phyloP scores from a whole-genome alignment of 2,113 vertebrate species.

The Chloebia gouldiae region DNA sequence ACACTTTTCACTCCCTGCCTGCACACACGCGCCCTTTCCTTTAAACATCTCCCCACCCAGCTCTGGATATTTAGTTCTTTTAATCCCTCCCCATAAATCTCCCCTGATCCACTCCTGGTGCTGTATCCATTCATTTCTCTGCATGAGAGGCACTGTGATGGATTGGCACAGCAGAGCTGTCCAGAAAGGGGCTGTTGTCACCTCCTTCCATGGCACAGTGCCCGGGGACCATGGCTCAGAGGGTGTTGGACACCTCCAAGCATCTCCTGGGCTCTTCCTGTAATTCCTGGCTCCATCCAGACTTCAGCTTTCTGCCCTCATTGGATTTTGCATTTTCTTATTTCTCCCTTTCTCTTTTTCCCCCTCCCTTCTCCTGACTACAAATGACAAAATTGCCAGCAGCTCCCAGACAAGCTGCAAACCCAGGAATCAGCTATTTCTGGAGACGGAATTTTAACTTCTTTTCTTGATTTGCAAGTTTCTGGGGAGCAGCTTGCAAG shows the following conservation, averaged over 20 bases:
- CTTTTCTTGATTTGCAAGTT: conserved; percentile 41
- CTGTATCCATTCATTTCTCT: neutral
- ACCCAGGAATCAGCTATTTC: conserved; percentile 37
- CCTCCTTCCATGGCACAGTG: neutral
- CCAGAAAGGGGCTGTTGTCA: neutral
- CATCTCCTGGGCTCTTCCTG: neutral
- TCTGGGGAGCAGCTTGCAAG: neutral
- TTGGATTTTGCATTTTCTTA: neutral
- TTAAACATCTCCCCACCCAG: conserved; percentile 30
- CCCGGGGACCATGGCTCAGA: neutral
- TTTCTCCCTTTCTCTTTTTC: neutral
- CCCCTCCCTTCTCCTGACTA: neutral
- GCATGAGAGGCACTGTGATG: neutral
- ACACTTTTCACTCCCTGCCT: conserved; percentile 55
- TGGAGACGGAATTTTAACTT: conserved; percentile 10
- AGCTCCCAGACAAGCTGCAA: conserved; percentile 56
- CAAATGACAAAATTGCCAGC: conserved; percentile 37
- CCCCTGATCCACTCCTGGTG: neutral
- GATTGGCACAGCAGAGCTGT: neutral
- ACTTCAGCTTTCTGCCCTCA: neutral
- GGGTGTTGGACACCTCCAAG: neutral
- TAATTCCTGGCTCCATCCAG: neutral
- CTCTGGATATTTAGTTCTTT: conserved; percentile 38
- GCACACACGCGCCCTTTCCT: conserved; percentile 43
- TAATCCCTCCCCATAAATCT: conserved; percentile 58